Base-by-base conservation (phyloP, 2,113 vertebrate species). In the Aplodontia rufa region DNA sequence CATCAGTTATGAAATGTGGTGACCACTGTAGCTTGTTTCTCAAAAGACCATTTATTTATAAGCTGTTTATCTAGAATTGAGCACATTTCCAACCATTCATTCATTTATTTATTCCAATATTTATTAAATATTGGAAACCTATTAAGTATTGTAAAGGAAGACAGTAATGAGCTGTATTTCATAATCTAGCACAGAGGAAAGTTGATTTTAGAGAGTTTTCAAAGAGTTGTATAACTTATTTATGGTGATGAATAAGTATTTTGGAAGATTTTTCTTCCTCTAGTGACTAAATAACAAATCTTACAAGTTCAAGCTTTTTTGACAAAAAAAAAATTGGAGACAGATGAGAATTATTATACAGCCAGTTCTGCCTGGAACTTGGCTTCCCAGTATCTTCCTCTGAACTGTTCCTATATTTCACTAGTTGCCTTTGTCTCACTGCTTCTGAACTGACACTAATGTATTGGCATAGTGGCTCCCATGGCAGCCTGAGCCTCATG, bases 181-280 rank as follows among this genome's bases (percentile, higher is more conserved):
- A 49, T 14, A 80, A 37, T 45, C 45, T 66, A 51, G 2, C 3
- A 35, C 87, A 45, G 45, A 71, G 51, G 28, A 87, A 90, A 64
- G 51, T 64, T 95, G 80, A 66, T 79, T 87, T 94, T 60, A 69
- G 49, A 83, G 40, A 92, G 53, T 19, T 85, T 84, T 84, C 4
- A 87, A 53, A 76, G 90, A 49, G 16, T n/a, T 95, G 6, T 93
- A 8, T 42, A 55, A n/a, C 75, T 88, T 90, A 66, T 40, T 19
- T 71, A n/a, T 84, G n/a, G n/a, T 32, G 2, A 49, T 60, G 42
- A 42, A 60, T 60, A 60, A 90, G 26, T 42, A 83, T 79, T 82
- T 40, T 72, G 78, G 19, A 60, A 68, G 28, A 83, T 83, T 81
- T 93, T 91, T n/a, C 64, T 72, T 85, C 58, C 53, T 87, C 32